A percentile compares a stretch with the other conserved stretches of the same genome.
Conservation (phyloP, 2,888 invertebrate genomes). For the Brachypterus glaber region DNA sequence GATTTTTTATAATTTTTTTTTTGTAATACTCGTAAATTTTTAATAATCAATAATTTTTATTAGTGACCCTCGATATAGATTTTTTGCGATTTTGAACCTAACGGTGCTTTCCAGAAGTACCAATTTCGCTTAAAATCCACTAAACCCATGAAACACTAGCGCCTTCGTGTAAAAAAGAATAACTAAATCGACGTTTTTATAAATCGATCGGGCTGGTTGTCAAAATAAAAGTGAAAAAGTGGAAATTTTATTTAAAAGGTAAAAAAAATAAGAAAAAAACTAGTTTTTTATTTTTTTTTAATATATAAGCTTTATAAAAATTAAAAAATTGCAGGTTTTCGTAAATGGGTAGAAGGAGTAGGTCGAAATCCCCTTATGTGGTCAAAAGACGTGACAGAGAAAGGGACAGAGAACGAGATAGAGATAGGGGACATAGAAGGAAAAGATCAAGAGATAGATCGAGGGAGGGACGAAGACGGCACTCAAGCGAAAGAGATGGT, state of each 20-base stretch:
- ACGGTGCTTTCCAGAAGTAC: neutral
- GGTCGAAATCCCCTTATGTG: slow-evolving; percentile 43
- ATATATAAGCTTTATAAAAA: slow-evolving; percentile 8
- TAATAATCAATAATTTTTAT: too few relatives aligned
- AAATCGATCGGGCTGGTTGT: slow-evolving; percentile 26
- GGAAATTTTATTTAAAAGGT: slow-evolving; percentile 9
- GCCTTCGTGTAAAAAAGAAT: slow-evolving; percentile 35
- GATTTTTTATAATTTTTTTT: too few relatives aligned
- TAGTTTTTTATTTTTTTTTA: slow-evolving; percentile 20
- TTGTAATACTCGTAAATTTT: too few relatives aligned
- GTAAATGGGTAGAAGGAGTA: slow-evolving; percentile 46
- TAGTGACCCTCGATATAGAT: too few relatives aligned
- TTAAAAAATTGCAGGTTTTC: slow-evolving; percentile 19
- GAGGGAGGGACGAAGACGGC: slow-evolving; percentile 40
- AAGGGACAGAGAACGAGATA: slow-evolving; percentile 41
- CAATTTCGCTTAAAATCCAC: slow-evolving; percentile 10
- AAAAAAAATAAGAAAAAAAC: slow-evolving; percentile 22
- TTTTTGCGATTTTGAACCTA: too few relatives aligned
- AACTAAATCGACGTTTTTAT: slow-evolving; percentile 39
- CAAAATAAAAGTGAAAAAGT: slow-evolving; percentile 23
- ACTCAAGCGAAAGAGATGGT: slow-evolving; percentile 40
- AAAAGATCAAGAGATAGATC: slow-evolving; percentile 38
- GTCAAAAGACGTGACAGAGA: slow-evolving; percentile 44
- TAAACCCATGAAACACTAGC: slow-evolving; percentile 30
- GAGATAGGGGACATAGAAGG: slow-evolving; percentile 42